phyloP scores from a whole-genome alignment of 2,113 vertebrate species.

The Oenanthe melanoleuca region DNA sequence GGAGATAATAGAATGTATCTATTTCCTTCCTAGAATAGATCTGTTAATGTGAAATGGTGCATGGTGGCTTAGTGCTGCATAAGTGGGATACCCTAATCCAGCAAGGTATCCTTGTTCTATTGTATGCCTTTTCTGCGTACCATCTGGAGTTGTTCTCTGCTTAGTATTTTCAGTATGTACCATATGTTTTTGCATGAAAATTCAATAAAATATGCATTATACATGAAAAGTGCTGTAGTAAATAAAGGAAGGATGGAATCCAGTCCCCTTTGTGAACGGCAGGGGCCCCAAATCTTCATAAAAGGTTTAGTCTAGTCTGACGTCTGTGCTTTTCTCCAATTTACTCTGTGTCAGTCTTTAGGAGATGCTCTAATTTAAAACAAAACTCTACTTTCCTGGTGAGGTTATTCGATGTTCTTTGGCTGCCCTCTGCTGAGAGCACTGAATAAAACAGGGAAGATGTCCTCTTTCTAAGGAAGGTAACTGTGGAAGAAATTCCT shows the following conservation, averaged over 20 bases:
- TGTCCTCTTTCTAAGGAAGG: not conserved
- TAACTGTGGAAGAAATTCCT: not conserved
- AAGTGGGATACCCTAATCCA: conserved; percentile 52
- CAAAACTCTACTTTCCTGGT: not conserved
- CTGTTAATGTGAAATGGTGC: conserved; percentile 57
- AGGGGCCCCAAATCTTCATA: conserved; percentile 59
- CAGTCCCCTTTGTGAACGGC: conserved; percentile 47
- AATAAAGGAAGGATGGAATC: conserved; percentile 54
- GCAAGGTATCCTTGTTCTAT: conserved; percentile 60
- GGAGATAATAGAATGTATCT: conserved; percentile 46
- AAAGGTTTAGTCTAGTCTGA: conserved; percentile 62
- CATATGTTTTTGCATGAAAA: conserved; percentile 72
- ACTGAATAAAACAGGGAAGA: not conserved
- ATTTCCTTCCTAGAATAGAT: conserved; percentile 50
- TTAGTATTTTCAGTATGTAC: conserved; percentile 65
- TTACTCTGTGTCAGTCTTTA: conserved; percentile 36
- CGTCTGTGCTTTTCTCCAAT: conserved; percentile 50
- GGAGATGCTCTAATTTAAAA: conserved; percentile 51
- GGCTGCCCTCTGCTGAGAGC: conserved; percentile 78
- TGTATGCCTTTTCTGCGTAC: conserved; percentile 56
- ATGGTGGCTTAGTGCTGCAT: conserved; percentile 53
- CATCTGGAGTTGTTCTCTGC: conserved; percentile 68
- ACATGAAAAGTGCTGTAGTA: conserved; percentile 63
- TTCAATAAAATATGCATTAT: conserved; percentile 69
- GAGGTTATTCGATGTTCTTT: conserved; percentile 21